These are phyloP conservation scores for Fulmarus glacialis DNA, from an alignment of 2,113 vertebrate species.

Conservation along the genomic window DNA sequence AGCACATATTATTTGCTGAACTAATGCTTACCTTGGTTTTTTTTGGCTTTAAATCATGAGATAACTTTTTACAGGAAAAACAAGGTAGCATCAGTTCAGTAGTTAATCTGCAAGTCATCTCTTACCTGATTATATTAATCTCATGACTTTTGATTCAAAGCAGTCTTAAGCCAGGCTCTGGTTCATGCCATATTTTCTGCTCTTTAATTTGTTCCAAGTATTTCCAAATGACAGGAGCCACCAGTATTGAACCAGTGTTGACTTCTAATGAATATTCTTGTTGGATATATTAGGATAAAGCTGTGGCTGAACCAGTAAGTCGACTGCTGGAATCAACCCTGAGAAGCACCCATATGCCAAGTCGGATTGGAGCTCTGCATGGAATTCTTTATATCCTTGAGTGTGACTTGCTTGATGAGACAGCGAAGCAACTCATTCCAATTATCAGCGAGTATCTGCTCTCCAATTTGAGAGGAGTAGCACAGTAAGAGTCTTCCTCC, in stretches of 20 bases:
- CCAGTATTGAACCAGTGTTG: not conserved
- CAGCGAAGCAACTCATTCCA: constrained; percentile 92
- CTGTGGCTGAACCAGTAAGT: constrained; percentile 90
- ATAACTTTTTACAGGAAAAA: not conserved
- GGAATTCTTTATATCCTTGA: constrained; percentile 94
- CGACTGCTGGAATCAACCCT: constrained; percentile 91
- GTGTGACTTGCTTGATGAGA: constrained; percentile 95
- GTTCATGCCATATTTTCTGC: not conserved
- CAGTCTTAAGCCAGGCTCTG: not conserved
- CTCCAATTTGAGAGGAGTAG: constrained; percentile 86
- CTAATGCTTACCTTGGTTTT: not conserved
- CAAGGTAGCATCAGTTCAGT: not conserved
- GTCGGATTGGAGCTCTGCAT: constrained; percentile 91
- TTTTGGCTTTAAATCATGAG: not conserved
- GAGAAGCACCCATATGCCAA: constrained; percentile 92
- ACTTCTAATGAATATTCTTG: not conserved
- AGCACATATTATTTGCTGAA: not conserved
- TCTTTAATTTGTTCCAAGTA: not conserved
- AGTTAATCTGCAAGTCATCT: not conserved
- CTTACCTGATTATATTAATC: not conserved
- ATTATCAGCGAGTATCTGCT: constrained; percentile 91
- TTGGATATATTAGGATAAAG: constrained; percentile 86
- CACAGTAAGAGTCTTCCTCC: constrained; percentile 81
- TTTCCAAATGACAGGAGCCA: not conserved
- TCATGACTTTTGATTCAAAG: not conserved